Evolutionary conservation across 2,888 invertebrate genomes (phyloP).

Genomic region (Aspidapion aeneum): DNA sequence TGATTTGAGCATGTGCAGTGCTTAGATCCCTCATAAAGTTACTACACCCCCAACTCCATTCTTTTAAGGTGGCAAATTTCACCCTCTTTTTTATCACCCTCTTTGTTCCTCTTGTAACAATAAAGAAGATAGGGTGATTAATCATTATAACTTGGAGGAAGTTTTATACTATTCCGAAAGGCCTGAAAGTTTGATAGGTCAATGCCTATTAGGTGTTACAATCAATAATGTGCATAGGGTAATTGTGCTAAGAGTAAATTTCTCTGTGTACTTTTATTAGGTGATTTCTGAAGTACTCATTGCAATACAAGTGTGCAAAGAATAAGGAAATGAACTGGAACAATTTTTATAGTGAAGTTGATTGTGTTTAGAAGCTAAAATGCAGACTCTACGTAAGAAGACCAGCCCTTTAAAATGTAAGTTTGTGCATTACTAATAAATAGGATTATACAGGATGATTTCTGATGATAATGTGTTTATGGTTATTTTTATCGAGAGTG

Average conservation of each 20-base stretch:
- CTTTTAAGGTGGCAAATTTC: neutral
- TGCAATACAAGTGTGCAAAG: neutral
- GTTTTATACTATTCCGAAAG: neutral
- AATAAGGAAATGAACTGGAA: neutral
- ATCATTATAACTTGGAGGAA: neutral
- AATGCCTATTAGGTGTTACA: neutral
- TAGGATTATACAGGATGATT: neutral
- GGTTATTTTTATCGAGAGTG: conserved; percentile 11
- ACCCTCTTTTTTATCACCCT: conserved; percentile 1
- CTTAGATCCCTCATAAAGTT: conserved; percentile 16
- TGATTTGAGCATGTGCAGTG: conserved; percentile 21
- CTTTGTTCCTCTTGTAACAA: conserved; percentile 18
- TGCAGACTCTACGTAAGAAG: conserved; percentile 92
- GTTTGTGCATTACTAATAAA: conserved; percentile 46
- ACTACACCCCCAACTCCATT: neutral
- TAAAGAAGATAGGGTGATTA: conserved; percentile 6
- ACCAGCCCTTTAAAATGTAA: conserved; percentile 93
- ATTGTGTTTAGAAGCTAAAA: conserved; percentile 39
- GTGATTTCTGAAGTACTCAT: neutral
- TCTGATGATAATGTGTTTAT: neutral
- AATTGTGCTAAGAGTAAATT: neutral
- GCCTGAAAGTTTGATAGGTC: neutral
- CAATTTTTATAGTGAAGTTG: neutral
- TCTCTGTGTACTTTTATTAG: neutral
- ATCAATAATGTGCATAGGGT: neutral